phyloP scores from a whole-genome alignment of 2,888 invertebrate species.

The Callinectes sapidus region DNA sequence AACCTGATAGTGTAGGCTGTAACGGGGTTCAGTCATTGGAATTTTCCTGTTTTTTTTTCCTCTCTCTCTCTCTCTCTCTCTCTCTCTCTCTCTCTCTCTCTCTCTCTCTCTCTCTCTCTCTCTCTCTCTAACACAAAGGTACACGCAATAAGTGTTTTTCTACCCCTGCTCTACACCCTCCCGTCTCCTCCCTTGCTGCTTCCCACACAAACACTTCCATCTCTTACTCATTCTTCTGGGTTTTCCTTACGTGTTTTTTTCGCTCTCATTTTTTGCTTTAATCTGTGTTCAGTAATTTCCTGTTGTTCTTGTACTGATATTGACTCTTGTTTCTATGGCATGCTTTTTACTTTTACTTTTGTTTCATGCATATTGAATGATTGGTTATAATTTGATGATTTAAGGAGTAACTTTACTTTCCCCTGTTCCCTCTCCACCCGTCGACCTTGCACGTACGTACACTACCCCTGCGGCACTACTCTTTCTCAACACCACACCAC shows the following conservation, averaged over 20 bases:
- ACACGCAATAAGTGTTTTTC: not conserved
- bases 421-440: not conserved
- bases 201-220: not conserved
- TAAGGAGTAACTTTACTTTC: too few relatives aligned
- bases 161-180: not conserved
- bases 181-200: not conserved
- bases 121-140: too few relatives aligned
- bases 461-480: not conserved
- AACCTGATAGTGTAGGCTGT: not conserved
- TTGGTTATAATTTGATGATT: too few relatives aligned
- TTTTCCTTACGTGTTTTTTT: not conserved
- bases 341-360: too few relatives aligned
- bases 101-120: constrained; percentile 27
- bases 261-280: too few relatives aligned
- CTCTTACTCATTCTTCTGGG: not conserved
- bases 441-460: not conserved
- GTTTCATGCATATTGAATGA: too few relatives aligned
- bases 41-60: not conserved
- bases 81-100: constrained; percentile 19
- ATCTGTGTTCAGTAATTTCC: not conserved
- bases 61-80: constrained; percentile 23
- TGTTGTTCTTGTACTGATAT: not conserved
- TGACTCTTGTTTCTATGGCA: not conserved
- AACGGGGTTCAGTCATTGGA: not conserved
- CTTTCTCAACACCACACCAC: not conserved